These are phyloP conservation scores for Lordiphosa andalusiaca DNA, from an alignment of 2,888 invertebrate genomes.

Conservation along the genomic window DNA sequence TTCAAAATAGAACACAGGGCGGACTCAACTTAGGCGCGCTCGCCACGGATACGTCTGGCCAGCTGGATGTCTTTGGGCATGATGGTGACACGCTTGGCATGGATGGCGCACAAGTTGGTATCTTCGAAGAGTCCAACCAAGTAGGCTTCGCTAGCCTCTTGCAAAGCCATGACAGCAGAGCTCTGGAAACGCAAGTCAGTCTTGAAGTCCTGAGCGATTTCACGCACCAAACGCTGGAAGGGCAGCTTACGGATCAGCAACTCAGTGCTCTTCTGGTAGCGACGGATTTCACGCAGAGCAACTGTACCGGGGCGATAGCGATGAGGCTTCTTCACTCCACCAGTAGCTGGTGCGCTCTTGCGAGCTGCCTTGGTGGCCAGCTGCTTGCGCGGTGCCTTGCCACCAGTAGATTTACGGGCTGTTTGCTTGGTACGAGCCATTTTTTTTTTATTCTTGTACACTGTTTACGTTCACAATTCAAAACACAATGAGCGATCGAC, in stretches of 20 bases:
- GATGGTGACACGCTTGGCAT: constrained; percentile 97
- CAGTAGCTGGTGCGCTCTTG: constrained; percentile 31
- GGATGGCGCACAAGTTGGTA: constrained; percentile 86
- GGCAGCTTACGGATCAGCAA: constrained; percentile 96
- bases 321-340: constrained; percentile 29
- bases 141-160: constrained; percentile 28
- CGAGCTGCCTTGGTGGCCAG: constrained; percentile 38
- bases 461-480: constrained; percentile 77
- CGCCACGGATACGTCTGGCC: constrained; percentile 80
- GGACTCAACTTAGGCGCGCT: constrained; percentile 88
- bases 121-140: constrained; percentile 25
- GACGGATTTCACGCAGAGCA: constrained; percentile 96
- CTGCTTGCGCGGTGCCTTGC: constrained; percentile 36
- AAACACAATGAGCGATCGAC: constrained; percentile 56
- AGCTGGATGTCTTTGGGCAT: constrained; percentile 98
- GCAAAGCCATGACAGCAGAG: constrained; percentile 33
- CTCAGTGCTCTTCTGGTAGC: constrained; percentile 97
- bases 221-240: constrained; percentile 96
- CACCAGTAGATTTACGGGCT: constrained; percentile 25
- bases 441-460: too few species aligned
- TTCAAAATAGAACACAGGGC: neutral
- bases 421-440: constrained; percentile 4
- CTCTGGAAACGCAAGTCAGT: constrained; percentile 87
- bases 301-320: constrained; percentile 2
- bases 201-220: constrained; percentile 98